phyloP scores from a whole-genome alignment of 37 sponge, comb jelly and placozoan genomes.

The Aplysina aerophoba region DNA sequence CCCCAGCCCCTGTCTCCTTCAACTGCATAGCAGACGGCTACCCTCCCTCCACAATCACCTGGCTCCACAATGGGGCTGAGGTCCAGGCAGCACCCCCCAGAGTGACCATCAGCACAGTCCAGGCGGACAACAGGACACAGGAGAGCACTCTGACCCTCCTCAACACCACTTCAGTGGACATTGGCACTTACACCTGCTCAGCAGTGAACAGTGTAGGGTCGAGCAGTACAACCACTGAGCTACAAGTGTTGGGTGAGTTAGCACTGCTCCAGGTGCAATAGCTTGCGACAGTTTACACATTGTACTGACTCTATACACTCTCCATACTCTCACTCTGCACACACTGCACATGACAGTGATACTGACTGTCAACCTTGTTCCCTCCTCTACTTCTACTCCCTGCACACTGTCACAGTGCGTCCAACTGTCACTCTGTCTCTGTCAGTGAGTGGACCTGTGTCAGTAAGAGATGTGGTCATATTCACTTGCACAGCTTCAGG shows the following conservation, averaged over 20 bases:
- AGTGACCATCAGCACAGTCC: constrained; percentile 24
- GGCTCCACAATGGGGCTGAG: constrained; percentile 30
- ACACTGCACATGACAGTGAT: too few species aligned
- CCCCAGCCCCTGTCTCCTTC: constrained; percentile 15
- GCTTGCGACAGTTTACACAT: too few species aligned
- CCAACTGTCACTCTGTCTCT: too few species aligned
- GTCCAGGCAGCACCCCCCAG: not conserved
- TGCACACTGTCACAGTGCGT: too few species aligned
- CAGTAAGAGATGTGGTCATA: not conserved
- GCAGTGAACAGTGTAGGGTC: not conserved
- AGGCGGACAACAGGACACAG: constrained; percentile 9
- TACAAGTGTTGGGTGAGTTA: constrained; percentile 11
- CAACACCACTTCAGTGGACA: not conserved
- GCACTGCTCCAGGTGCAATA: not conserved
- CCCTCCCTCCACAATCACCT: constrained; percentile 59
- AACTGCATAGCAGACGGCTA: constrained; percentile 38
- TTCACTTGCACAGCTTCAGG: constrained; percentile 33
- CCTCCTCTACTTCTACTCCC: too few species aligned
- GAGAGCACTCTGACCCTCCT: constrained; percentile 16
- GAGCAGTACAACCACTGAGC: not conserved
- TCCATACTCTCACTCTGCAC: too few species aligned
- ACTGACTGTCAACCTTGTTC: too few species aligned
- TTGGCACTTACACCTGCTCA: constrained; percentile 6
- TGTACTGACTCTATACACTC: too few species aligned
- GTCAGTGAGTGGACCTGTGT: too few species aligned